A percentile compares a stretch with the other conserved stretches of the same genome.
phyloP scores from a whole-genome alignment of 2,113 vertebrate genomes.

The Chamaetylas fuelleborni region DNA sequence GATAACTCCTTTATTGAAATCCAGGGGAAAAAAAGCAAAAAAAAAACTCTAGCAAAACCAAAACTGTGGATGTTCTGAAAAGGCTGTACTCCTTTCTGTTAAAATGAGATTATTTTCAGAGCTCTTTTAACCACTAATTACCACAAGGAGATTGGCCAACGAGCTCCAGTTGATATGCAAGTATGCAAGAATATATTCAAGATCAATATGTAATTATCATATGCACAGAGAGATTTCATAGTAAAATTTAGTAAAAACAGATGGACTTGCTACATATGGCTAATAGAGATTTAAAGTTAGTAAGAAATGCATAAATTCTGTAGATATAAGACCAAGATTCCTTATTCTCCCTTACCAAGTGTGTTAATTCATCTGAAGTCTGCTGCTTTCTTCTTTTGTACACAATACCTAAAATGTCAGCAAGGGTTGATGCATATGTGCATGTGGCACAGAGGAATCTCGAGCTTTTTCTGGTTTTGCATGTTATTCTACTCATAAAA shows the following conservation, averaged over 20 bases:
- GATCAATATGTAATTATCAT: neutral
- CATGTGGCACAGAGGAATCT: neutral
- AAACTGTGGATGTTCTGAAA: neutral
- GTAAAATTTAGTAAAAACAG: conserved; percentile 32
- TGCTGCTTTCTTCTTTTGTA: conserved; percentile 3
- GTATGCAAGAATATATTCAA: neutral
- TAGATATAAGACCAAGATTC: neutral
- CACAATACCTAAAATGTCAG: neutral
- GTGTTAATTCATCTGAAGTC: conserved; percentile 1
- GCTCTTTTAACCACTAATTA: neutral
- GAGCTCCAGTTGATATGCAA: conserved; percentile 12
- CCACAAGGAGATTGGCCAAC: neutral
- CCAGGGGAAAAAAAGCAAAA: rapidly evolving
- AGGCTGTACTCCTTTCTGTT: neutral
- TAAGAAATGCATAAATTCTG: neutral
- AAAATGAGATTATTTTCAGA: neutral
- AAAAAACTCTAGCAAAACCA: neutral
- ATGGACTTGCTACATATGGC: neutral
- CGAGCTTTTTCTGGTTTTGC: neutral
- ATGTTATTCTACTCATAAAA: neutral
- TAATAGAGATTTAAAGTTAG: conserved; percentile 6
- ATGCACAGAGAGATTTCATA: neutral
- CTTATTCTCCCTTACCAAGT: neutral
- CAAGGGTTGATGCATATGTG: neutral
- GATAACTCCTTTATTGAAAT: conserved; percentile 4